Conservation (phyloP, 2,797 vertebrate species). For the Cichlasoma orientale region DNA sequence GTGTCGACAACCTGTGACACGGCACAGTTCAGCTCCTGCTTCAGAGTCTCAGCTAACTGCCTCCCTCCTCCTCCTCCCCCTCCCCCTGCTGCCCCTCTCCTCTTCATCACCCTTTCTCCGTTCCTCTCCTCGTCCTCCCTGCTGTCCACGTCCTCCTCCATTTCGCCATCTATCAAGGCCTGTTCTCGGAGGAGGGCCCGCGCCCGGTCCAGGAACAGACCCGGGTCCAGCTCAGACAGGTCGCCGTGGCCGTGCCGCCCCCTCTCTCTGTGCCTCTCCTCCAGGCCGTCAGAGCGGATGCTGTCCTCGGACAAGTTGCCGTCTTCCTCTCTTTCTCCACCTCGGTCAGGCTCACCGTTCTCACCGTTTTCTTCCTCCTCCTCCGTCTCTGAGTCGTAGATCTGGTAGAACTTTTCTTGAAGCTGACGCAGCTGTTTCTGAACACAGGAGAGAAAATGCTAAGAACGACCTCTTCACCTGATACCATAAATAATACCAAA, state of each 20-base stretch:
- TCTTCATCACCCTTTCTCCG: constrained; percentile 76
- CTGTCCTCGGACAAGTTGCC: constrained; percentile 98
- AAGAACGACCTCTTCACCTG: neutral
- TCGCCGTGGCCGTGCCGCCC: constrained; percentile 77
- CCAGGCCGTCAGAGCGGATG: constrained; percentile 92
- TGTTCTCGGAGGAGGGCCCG: constrained; percentile 93
- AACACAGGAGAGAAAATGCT: neutral
- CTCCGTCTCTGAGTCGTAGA: constrained; percentile 93
- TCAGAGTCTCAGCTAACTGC: constrained; percentile 94
- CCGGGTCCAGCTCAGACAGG: constrained; percentile 92
- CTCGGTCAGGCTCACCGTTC: constrained; percentile 48
- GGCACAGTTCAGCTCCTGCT: constrained; percentile 97
- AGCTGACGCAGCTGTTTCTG: constrained; percentile 97
- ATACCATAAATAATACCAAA: neutral
- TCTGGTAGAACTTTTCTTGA: constrained; percentile 99
- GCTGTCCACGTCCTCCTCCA: constrained; percentile 84
- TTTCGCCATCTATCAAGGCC: constrained; percentile 78
- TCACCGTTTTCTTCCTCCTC: constrained; percentile 74
- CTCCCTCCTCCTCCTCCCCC: constrained; percentile 75
- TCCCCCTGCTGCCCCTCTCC: constrained; percentile 78
- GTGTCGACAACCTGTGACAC: constrained; percentile 98
- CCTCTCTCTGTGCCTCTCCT: constrained; percentile 72
- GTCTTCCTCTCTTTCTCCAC: constrained; percentile 86
- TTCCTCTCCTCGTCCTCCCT: constrained; percentile 72
- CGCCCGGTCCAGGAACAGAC: constrained; percentile 93